A percentile compares a stretch with the other conserved stretches of the same genome.
phyloP scores from a whole-genome alignment of 2,113 vertebrate species.

The Miniopterus natalensis region DNA sequence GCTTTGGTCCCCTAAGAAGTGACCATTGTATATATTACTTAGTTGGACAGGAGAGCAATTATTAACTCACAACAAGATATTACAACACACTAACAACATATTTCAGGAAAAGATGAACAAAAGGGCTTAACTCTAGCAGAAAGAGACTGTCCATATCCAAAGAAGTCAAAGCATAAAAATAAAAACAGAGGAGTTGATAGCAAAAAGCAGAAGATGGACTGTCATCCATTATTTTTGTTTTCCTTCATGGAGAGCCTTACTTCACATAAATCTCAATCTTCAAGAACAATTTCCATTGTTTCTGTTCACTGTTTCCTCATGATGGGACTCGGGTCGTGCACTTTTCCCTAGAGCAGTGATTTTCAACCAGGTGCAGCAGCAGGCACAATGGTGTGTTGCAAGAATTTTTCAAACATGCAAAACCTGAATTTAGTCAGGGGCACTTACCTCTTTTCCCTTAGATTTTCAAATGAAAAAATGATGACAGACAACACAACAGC shows the following conservation, averaged over 20 bases:
- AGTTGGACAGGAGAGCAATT: background rate
- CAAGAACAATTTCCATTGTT: background rate
- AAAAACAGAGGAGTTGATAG: background rate
- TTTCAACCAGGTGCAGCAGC: background rate
- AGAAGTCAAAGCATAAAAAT: background rate
- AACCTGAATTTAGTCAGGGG: background rate
- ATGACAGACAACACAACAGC: background rate
- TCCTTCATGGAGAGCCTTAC: background rate
- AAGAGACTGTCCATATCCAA: background rate
- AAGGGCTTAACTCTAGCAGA: background rate
- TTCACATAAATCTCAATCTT: background rate
- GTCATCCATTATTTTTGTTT: background rate
- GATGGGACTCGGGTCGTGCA: background rate
- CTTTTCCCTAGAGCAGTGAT: background rate
- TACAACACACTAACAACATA: background rate
- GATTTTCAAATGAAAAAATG: background rate
- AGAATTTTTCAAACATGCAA: background rate
- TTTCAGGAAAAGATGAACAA: background rate
- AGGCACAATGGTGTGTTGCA: background rate
- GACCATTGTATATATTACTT: background rate
- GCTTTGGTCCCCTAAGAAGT: background rate
- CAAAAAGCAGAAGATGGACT: background rate
- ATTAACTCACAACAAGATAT: background rate
- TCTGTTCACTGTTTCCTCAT: background rate
- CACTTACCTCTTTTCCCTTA: background rate